These are phyloP conservation scores for Tachystola acroxantha DNA, from an alignment of 2,888 invertebrate species.

Conservation along the genomic window DNA sequence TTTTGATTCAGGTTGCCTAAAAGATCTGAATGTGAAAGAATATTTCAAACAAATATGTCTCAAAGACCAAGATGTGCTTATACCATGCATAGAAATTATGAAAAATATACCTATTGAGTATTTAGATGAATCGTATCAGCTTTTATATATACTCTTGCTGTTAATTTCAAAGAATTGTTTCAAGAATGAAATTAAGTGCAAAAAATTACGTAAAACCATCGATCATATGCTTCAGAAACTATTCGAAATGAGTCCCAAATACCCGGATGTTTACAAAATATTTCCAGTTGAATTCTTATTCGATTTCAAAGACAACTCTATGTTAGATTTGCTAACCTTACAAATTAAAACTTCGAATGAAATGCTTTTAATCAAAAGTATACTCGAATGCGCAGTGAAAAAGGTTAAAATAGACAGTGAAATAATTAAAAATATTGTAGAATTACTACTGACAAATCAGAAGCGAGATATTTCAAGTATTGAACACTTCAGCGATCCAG, in stretches of 20 bases:
- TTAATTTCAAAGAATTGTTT: conserved; percentile 54
- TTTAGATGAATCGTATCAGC: conserved; percentile 61
- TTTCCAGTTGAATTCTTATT: conserved; percentile 56
- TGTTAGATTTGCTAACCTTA: conserved; percentile 52
- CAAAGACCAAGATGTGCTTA: conserved; percentile 29
- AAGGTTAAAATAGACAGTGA: conserved; percentile 54
- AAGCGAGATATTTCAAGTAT: conserved; percentile 28
- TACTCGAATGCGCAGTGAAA: conserved; percentile 59
- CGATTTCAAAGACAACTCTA: conserved; percentile 39
- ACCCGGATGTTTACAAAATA: conserved; percentile 61
- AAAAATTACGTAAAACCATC: conserved; percentile 45
- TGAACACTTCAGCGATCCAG: conserved; percentile 50
- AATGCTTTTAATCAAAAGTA: conserved; percentile 42
- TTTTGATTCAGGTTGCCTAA: conserved; percentile 41
- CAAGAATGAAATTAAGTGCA: too few relatives aligned
- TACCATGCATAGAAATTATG: conserved; percentile 46
- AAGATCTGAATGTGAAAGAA: conserved; percentile 33
- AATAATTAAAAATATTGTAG: conserved; percentile 55
- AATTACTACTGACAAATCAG: conserved; percentile 43
- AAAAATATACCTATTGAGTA: conserved; percentile 50
- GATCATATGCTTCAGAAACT: conserved; percentile 50
- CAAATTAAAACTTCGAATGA: conserved; percentile 51
- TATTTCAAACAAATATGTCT: conserved; percentile 35
- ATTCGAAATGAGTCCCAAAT: conserved; percentile 55
- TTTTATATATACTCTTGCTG: conserved; percentile 50